Percentiles rank a stretch among this genome's conserved stretches.
Evolutionary conservation across 2,113 vertebrate species (phyloP).

Genomic region (Abramis brama): DNA sequence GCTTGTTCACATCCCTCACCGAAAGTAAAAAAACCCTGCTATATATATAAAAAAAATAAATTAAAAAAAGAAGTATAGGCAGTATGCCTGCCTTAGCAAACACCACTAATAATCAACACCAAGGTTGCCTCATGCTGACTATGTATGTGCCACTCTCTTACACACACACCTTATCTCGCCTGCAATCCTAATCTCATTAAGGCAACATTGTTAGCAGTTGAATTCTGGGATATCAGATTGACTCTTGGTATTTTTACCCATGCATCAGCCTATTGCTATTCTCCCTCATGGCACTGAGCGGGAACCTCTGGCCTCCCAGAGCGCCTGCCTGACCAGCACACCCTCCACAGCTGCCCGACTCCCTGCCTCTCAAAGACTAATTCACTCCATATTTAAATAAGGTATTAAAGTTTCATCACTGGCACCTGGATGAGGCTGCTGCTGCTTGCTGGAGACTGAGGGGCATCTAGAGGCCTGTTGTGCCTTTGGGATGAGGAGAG

Average conservation of each 20-base stretch:
- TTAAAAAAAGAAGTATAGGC: not conserved
- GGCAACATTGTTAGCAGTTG: conserved; percentile 46
- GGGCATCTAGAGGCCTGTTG: conserved; percentile 69
- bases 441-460: conserved; percentile 81
- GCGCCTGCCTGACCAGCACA: conserved; percentile 56
- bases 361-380: conserved; percentile 80
- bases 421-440: conserved; percentile 86
- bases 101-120: not conserved
- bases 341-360: conserved; percentile 77
- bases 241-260: conserved; percentile 52
- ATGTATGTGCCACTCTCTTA: not conserved
- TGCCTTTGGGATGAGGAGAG: conserved; percentile 71
- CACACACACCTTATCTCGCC: conserved; percentile 25
- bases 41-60: too few species aligned
- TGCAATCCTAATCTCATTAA: conserved; percentile 55
- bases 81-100: not conserved
- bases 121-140: not conserved
- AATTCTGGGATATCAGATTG: conserved; percentile 43
- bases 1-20: conserved; percentile 21
- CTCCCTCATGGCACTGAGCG: conserved; percentile 40
- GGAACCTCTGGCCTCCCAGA: conserved; percentile 53
- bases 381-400: conserved; percentile 92
- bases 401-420: conserved; percentile 91
- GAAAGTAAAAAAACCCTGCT: not conserved
- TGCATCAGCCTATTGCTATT: conserved; percentile 53